Conservation (phyloP, 2,797 vertebrate genomes). For the Cyclopterus lumpus region DNA sequence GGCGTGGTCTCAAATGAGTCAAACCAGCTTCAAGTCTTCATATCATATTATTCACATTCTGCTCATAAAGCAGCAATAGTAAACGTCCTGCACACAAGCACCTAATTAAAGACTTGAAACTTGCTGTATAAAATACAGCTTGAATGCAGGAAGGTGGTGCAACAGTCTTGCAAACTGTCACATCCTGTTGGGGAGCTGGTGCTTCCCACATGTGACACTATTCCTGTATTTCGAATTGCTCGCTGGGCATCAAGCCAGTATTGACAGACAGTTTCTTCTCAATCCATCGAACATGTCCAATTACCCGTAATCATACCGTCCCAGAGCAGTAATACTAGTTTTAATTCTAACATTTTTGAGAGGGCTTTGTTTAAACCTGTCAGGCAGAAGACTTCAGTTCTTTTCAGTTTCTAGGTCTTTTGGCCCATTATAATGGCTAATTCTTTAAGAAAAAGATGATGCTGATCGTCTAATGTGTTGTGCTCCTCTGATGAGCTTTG, state of each 20-base stretch:
- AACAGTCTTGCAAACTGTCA: constrained; percentile 20
- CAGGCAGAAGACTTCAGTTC: neutral
- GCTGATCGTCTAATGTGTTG: neutral
- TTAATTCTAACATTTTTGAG: neutral
- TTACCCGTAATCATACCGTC: neutral
- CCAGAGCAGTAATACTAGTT: neutral
- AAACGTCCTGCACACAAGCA: neutral
- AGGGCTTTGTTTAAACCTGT: neutral
- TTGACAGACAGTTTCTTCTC: constrained; percentile 32
- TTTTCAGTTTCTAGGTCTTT: neutral
- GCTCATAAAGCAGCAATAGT: neutral
- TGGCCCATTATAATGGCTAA: neutral
- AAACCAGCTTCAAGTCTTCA: neutral
- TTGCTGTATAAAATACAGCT: constrained; percentile 23
- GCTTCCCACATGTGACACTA: constrained; percentile 4
- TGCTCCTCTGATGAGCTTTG: neutral
- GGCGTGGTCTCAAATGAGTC: neutral
- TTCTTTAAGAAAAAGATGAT: neutral
- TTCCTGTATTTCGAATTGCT: constrained; percentile 31
- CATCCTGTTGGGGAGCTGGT: constrained; percentile 38
- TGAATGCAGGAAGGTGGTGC: constrained; percentile 40
- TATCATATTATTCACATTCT: neutral
- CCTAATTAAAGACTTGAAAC: constrained; percentile 8
- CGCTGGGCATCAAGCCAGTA: constrained; percentile 28
- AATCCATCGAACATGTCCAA: constrained; percentile 17